Evolutionary conservation across 53 echinoderm and acorn worm species (phyloP), one percentile per base, ranked within the genome.

Genomic region (Apostichopus leukothele): DNA sequence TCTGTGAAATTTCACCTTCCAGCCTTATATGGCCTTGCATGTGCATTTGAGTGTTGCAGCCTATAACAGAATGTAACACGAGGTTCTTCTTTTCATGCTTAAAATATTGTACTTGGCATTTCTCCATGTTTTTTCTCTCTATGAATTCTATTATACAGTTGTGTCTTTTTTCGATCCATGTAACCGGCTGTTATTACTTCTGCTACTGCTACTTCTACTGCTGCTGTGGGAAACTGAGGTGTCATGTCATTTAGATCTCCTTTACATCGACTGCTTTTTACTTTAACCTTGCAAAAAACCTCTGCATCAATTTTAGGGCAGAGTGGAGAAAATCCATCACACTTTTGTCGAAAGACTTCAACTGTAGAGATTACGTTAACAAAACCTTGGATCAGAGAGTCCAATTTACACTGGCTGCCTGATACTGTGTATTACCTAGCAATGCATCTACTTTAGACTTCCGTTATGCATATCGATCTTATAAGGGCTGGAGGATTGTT

Each of bases 311-410:
- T 71, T 71, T 71, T 18, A 18, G 71, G 71, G 18, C 71, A 71
- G 71, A 71, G 71, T 71, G 71, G 18, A n/a, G 5, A n/a, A 71
- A 71, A 16, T n/a, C 71, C 13, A 39, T 39, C 39, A 16, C 71
- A 71, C 71, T 16, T 6, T 71, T 71, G 71, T 1, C 13, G 6
- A 13, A 71, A 19, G 71, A 71, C 20, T 71, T 19, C 71, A 71
- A 21, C 6, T 71, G 71, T n/a, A 18, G 16, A 71, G 71, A 71
- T 71, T 71, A 71, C 18, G 20, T n/a, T n/a, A 71, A 71, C 18
- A 80, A 53, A 80, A 53, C 80, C 80, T 80, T 55, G 80, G 22
- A 80, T 80, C 22, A 53, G 54, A 54, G 80, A 71, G 80, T 21
- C 53, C 55, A 53, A 80, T 80, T 53, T 80, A 16, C 7, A 57